Percentiles rank a stretch among this genome's conserved stretches.
Evolutionary conservation across 2,797 vertebrate genomes (phyloP).

Genomic region (Mycteria americana): DNA sequence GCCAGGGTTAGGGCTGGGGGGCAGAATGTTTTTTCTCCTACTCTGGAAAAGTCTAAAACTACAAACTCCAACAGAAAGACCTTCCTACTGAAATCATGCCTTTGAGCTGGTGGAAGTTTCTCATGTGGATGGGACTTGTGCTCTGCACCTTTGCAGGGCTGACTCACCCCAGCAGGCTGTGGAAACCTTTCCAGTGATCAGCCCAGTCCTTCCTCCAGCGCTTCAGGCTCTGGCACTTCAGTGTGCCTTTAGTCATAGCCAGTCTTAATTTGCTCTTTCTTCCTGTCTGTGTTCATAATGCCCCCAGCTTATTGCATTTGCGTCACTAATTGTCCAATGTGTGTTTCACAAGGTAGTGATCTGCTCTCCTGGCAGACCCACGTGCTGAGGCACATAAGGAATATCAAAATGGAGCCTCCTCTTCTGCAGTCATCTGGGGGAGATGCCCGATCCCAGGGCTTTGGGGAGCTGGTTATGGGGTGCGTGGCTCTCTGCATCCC

Average conservation of each 20-base stretch:
- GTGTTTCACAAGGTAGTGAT: background rate
- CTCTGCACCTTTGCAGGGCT: fast-evolving
- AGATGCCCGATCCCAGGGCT: too few relatives aligned
- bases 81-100: background rate
- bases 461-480: background rate
- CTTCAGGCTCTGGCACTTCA: background rate
- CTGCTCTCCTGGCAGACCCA: background rate
- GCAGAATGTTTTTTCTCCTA: background rate
- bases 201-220: background rate
- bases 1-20: background rate
- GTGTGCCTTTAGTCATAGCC: background rate
- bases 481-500: background rate
- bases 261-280: background rate
- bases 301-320: background rate
- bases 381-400: background rate
- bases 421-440: background rate
- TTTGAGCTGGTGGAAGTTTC: background rate
- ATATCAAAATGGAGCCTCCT: background rate
- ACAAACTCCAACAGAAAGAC: background rate
- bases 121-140: background rate
- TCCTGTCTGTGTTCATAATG: background rate
- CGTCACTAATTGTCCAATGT: background rate
- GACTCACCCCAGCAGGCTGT: background rate
- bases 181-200: background rate
- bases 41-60: background rate